Conservation (phyloP, 2,113 vertebrate species). For the Urocolius indicus region DNA sequence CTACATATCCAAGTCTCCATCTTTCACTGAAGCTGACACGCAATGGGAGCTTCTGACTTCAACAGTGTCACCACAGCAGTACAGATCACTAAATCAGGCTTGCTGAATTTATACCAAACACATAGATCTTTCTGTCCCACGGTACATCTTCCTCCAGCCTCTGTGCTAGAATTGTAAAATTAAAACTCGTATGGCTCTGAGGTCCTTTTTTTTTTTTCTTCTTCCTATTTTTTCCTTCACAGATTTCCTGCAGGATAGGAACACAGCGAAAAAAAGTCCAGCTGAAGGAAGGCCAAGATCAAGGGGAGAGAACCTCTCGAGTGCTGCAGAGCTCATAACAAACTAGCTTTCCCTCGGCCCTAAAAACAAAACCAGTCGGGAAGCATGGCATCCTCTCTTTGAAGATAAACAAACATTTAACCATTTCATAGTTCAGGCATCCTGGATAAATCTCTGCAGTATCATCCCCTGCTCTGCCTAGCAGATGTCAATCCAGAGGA, state of each 20-base stretch:
- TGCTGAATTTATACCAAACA: constrained; percentile 1
- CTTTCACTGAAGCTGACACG: background rate
- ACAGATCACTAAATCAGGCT: background rate
- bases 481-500: background rate
- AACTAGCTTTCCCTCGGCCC: constrained; percentile 59
- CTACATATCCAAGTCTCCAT: background rate
- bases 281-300: constrained; percentile 60
- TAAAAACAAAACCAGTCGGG: constrained; percentile 60
- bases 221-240: constrained; percentile 57
- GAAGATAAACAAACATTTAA: constrained; percentile 41
- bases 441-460: background rate
- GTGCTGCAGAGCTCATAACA: background rate
- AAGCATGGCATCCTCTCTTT: constrained; percentile 41
- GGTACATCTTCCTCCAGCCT: background rate
- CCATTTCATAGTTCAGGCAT: background rate
- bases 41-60: background rate
- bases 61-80: background rate
- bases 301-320: constrained; percentile 14
- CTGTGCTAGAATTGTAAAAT: background rate
- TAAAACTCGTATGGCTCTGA: background rate
- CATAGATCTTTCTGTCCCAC: background rate
- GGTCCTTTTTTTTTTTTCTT: background rate
- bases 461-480: background rate
- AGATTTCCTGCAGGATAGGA: constrained; percentile 66
- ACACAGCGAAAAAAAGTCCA: background rate